Conservation (phyloP, 2,888 invertebrate species). For the Spodoptera littoralis region DNA sequence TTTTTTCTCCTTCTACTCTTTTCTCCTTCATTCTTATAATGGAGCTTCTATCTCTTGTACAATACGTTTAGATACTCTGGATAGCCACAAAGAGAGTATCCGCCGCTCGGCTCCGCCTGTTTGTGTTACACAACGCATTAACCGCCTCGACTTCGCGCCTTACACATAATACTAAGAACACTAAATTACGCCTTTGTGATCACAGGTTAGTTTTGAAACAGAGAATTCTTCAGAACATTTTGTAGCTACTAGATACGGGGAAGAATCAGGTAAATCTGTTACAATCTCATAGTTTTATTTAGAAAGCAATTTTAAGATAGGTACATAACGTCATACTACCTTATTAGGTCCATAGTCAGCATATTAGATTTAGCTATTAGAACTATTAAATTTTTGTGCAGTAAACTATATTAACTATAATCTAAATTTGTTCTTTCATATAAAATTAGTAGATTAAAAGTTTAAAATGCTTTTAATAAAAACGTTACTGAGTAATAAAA, state of each 20-base stretch:
- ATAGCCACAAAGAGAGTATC: conserved; percentile 57
- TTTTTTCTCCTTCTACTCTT: too few species aligned
- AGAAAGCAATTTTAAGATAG: neutral
- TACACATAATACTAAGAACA: conserved; percentile 75
- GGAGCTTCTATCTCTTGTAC: conserved; percentile 12
- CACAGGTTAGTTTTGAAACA: conserved; percentile 54
- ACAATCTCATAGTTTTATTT: neutral
- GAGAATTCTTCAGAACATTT: conserved; percentile 36
- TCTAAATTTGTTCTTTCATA: too few species aligned
- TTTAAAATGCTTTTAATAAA: too few species aligned
- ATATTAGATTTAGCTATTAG: too few species aligned
- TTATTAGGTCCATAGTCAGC: too few species aligned
- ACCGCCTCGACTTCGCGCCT: conserved; percentile 60
- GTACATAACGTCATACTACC: too few species aligned
- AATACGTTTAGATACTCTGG: conserved; percentile 6
- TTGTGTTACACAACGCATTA: conserved; percentile 70
- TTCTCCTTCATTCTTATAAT: neutral
- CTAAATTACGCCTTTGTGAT: conserved; percentile 71
- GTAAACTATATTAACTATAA: too few species aligned
- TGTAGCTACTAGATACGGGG: too few species aligned
- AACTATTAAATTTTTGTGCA: too few species aligned
- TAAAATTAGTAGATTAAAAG: too few species aligned
- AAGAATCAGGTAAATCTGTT: neutral
- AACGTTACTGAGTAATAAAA: too few species aligned
- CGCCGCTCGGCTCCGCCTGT: conserved; percentile 57